Evolutionary conservation across 2,888 invertebrate genomes (phyloP), one percentile per base, ranked within the genome.

Genomic region (Cyrtodaria siliqua): DNA sequence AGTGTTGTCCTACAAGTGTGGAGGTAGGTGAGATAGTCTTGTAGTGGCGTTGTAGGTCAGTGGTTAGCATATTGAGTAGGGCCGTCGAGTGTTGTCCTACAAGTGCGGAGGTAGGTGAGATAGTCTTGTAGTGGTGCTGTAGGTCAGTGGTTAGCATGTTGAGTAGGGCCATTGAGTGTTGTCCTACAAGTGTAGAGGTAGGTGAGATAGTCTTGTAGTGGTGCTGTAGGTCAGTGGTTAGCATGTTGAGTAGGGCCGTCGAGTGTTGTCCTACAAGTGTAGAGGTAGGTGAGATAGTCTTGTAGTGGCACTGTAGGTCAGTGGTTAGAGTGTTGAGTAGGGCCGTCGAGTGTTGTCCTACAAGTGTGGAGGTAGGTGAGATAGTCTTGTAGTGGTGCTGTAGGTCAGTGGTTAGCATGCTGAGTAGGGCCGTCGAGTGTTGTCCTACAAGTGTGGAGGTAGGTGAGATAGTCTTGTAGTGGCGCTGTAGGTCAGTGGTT

Each of bases 111-210:
- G 40, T 38, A 16, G n/a, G 50, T 20, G 3, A 98, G 0, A 98
- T 99, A 0, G 99, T 99, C 0, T 99, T 99, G 91, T 93, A 99
- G 42, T 99, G 99, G 91, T 98, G 98, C 87, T 98, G 98, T 0
- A 99, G 99, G 92, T 99, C 99, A 93, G 99, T 99, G 0, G 94
- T 98, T 20, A 98, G 99, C 86, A 94, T 99, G 62, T 94, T 99
- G 1, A 98, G 98, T 18, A 95, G 99, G 85, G 98, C 99, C 0
- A 99, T 99, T 0, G 99, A 99, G 91, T 99, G 99, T 92, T 99
- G 99, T 91, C 97, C 99, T 0, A 97, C 98, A 0, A 98, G 98
- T 87, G 99, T 99, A 0, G 99, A 99, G 91, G 93, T 91, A 70
- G 40, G 74, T 38, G 16, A 12, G 40, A 12, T 38, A 12, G 9